Evolutionary conservation across 2,797 vertebrate species (phyloP).

Genomic region (Cuniculus paca): DNA sequence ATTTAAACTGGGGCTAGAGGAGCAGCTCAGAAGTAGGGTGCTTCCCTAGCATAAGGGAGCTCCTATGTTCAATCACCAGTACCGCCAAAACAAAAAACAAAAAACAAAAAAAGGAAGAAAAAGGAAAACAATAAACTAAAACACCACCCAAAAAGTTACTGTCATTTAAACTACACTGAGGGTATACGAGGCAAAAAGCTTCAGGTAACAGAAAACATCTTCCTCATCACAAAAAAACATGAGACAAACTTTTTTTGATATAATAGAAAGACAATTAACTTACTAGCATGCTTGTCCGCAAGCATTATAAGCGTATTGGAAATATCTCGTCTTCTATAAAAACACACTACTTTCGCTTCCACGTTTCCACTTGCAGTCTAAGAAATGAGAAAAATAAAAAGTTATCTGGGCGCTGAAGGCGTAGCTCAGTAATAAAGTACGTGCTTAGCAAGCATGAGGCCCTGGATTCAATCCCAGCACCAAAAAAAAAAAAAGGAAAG

Average conservation of each 20-base stretch:
- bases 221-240: neutral
- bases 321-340: conserved; percentile 98
- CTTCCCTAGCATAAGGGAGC: neutral
- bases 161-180: conserved; percentile 58
- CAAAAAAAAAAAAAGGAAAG: neutral
- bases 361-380: conserved; percentile 98
- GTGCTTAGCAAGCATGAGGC: neutral
- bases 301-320: conserved; percentile 99
- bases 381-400: conserved; percentile 84
- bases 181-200: conserved; percentile 28
- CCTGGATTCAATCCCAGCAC: neutral
- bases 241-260: conserved; percentile 50
- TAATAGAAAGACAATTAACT: conserved; percentile 87
- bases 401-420: neutral
- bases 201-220: neutral
- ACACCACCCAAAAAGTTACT: conserved; percentile 60
- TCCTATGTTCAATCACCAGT: neutral
- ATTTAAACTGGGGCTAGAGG: neutral
- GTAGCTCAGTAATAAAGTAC: neutral
- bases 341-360: conserved; percentile 99
- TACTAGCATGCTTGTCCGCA: conserved; percentile 99
- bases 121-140: conserved; percentile 29
- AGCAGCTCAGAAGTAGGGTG: neutral
- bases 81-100: neutral
- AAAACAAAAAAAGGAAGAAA: neutral